Percentiles rank a stretch among this genome's conserved stretches.
These are phyloP conservation scores for Lordiphosa clarofinis DNA, from an alignment of 1,140 invertebrate species.

Conservation along the genomic window DNA sequence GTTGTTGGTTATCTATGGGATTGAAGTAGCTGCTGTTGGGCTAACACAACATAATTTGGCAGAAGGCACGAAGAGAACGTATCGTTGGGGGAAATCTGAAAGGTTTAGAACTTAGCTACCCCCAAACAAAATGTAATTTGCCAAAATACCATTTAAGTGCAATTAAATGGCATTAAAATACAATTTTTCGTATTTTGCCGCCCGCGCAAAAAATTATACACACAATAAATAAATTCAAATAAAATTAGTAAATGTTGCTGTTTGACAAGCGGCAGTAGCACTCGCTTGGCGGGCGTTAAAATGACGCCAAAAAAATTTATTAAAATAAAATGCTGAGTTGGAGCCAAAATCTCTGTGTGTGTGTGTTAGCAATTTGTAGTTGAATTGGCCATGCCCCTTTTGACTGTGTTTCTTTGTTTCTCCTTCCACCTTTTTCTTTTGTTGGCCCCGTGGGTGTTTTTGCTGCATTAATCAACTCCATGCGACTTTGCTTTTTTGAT, in stretches of 20 bases:
- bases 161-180: conserved; percentile 15
- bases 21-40: conserved; percentile 8
- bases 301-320: conserved; percentile 2
- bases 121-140: too few relatives aligned
- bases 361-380: too few relatives aligned
- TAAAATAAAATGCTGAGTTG: too few relatives aligned
- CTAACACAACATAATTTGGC: too few relatives aligned
- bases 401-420: conserved; percentile 10
- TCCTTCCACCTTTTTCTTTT: not conserved
- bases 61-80: too few relatives aligned
- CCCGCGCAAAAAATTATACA: conserved; percentile 8
- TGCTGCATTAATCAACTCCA: conserved; percentile 64
- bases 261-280: conserved; percentile 9
- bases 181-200: conserved; percentile 9
- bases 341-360: too few relatives aligned
- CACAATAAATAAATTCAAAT: conserved; percentile 19
- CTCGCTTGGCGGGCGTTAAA: not conserved
- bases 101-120: too few relatives aligned
- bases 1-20: conserved; percentile 23
- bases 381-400: conserved; percentile 5
- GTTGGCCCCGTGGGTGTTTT: conserved; percentile 44
- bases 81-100: too few relatives aligned
- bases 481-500: conserved; percentile 39
- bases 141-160: conserved; percentile 3
- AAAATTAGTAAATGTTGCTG: conserved; percentile 20